Evolutionary conservation across 1,140 invertebrate genomes (phyloP).

Genomic region (Danaus plexippus): DNA sequence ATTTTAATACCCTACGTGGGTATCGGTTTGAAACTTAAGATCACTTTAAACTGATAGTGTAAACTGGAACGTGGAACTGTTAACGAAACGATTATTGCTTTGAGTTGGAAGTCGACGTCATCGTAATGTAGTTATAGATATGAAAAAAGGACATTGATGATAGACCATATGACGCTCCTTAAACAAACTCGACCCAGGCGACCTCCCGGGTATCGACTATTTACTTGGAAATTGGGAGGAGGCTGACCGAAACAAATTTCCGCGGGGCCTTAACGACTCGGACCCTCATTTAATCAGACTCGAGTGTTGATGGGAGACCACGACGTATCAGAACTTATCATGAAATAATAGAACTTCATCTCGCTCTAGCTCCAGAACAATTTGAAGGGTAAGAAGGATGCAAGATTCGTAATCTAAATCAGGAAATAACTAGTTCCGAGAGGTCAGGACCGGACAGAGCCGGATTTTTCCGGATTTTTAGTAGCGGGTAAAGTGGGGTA

Average conservation of each 20-base stretch:
- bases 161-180: background rate
- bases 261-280: conserved; percentile 42
- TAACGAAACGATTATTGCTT: too few species aligned
- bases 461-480: conserved; percentile 45
- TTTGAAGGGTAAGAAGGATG: conserved; percentile 3
- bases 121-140: too few species aligned
- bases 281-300: conserved; percentile 58
- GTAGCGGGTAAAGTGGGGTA: conserved; percentile 26
- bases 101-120: too few species aligned
- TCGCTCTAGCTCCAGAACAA: conserved; percentile 14
- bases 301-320: conserved; percentile 49
- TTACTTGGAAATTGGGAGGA: conserved; percentile 44
- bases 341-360: conserved; percentile 27
- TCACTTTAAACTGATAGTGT: too few species aligned
- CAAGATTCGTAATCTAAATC: conserved; percentile 32
- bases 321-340: conserved; percentile 45
- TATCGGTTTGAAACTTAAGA: conserved; percentile 1
- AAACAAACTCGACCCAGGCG: background rate
- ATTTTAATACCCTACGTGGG: conserved; percentile 20
- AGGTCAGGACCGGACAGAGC: conserved; percentile 35
- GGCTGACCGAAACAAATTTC: conserved; percentile 55
- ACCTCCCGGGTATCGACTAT: conserved; percentile 20
- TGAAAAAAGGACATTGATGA: background rate
- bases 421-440: conserved; percentile 50
- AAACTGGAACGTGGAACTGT: too few species aligned